A percentile compares a stretch with the other conserved stretches of the same genome.
phyloP scores from a whole-genome alignment of 2,888 invertebrate species.

The Scrobipalpa atriplicella region DNA sequence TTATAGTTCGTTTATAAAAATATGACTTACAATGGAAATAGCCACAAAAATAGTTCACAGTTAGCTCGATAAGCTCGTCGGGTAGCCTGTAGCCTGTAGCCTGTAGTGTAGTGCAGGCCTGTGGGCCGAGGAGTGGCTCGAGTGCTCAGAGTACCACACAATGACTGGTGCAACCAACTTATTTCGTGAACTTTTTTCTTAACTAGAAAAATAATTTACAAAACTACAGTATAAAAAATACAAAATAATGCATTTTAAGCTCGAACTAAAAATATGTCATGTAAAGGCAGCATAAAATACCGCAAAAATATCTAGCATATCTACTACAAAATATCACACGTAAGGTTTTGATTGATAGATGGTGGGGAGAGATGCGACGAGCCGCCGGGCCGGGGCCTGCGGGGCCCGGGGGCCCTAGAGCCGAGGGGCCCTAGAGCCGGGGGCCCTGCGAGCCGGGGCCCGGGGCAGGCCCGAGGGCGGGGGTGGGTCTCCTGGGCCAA shows the following conservation, averaged over 20 bases:
- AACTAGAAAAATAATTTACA: constrained; percentile 76
- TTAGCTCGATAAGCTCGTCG: constrained; percentile 56
- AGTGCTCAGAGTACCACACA: constrained; percentile 42
- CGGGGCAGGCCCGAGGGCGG: constrained; percentile 49
- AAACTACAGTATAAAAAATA: constrained; percentile 78
- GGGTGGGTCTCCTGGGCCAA: constrained; percentile 62
- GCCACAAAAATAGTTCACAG: constrained; percentile 60
- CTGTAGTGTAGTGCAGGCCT: not conserved
- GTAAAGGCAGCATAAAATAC: constrained; percentile 67
- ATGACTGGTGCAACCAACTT: constrained; percentile 59
- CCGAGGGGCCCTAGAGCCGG: constrained; percentile 36
- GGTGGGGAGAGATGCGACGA: constrained; percentile 41
- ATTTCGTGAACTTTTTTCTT: constrained; percentile 58
- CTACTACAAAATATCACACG: constrained; percentile 79
- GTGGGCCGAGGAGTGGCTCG: not conserved
- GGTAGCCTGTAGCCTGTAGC: not conserved
- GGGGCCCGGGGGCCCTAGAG: constrained; percentile 38
- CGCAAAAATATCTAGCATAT: constrained; percentile 68
- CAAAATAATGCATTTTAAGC: constrained; percentile 67
- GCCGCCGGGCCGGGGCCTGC: constrained; percentile 29
- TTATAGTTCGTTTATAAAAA: constrained; percentile 71
- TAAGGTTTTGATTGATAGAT: constrained; percentile 58
- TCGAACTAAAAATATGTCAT: constrained; percentile 64
- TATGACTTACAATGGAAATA: constrained; percentile 63
- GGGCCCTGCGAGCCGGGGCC: constrained; percentile 37